These are phyloP conservation scores for Tonatia bakeri DNA, from an alignment of 2,113 vertebrate genomes.

Conservation along the genomic window DNA sequence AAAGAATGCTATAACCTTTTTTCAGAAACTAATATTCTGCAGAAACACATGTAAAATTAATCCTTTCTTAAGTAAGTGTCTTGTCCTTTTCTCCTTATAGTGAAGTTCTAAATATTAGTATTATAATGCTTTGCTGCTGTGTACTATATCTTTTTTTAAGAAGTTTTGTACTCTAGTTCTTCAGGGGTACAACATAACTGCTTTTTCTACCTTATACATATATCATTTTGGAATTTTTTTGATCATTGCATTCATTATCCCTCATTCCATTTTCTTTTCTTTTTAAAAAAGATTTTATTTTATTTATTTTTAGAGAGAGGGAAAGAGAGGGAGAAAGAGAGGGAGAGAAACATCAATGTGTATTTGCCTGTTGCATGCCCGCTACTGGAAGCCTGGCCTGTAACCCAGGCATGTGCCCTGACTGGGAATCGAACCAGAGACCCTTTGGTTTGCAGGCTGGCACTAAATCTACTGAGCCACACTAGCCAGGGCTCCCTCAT, in stretches of 20 bases:
- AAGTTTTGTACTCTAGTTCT: not conserved
- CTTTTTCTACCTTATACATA: not conserved
- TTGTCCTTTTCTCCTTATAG: not conserved
- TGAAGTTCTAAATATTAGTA: not conserved
- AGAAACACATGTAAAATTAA: conserved; percentile 6
- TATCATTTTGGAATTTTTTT: conserved; percentile 2
- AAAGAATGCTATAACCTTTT: not conserved
- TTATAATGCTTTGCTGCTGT: not conserved
- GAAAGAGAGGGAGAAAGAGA: too few species aligned
- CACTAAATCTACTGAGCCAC: too few species aligned
- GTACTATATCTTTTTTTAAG: not conserved
- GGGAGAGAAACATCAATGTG: too few species aligned
- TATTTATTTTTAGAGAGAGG: too few species aligned
- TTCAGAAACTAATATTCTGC: not conserved
- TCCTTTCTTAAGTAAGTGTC: not conserved
- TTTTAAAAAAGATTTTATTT: too few species aligned
- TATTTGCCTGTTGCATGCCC: too few species aligned
- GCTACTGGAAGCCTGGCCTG: too few species aligned
- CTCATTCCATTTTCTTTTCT: not conserved
- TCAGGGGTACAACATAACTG: not conserved
- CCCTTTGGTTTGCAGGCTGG: too few species aligned
- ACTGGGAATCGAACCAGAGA: too few species aligned
- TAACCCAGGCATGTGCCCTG: too few species aligned
- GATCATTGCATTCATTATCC: not conserved
- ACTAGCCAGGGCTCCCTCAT: not conserved